Conservation (phyloP, 1,140 invertebrate species). For the Capitella teleta region DNA sequence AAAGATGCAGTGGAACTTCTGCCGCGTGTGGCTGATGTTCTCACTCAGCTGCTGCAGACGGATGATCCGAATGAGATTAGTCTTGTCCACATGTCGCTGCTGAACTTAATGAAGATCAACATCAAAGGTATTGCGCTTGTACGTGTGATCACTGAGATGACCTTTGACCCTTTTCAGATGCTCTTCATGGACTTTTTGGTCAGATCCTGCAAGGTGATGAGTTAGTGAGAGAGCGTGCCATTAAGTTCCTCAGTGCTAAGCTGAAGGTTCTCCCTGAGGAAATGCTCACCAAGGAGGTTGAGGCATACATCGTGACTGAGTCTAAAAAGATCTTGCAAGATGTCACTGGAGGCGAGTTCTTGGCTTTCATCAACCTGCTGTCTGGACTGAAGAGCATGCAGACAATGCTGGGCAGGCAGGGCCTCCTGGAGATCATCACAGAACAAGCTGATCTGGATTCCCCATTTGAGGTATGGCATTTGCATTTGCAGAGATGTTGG, state of each 20-base stretch:
- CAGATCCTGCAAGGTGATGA: slow-evolving; percentile 66
- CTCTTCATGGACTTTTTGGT: slow-evolving; percentile 71
- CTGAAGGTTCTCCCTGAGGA: slow-evolving; percentile 66
- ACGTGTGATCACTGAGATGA: neutral
- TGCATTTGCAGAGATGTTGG: neutral
- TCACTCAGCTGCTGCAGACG: slow-evolving; percentile 77
- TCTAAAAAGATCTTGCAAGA: slow-evolving; percentile 67
- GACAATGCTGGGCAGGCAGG: slow-evolving; percentile 69
- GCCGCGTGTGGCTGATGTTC: slow-evolving; percentile 77
- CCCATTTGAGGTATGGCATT: slow-evolving; percentile 52
- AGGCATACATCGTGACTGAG: slow-evolving; percentile 49
- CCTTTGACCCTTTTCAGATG: slow-evolving; percentile 24
- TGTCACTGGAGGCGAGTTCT: slow-evolving; percentile 83
- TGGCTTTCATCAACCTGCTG: slow-evolving; percentile 74
- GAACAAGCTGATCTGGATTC: slow-evolving; percentile 69
- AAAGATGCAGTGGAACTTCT: slow-evolving; percentile 69
- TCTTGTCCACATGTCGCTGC: slow-evolving; percentile 30
- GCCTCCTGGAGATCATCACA: slow-evolving; percentile 70
- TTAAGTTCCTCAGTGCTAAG: slow-evolving; percentile 77
- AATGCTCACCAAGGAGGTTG: slow-evolving; percentile 70
- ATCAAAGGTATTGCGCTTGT: slow-evolving; percentile 25
- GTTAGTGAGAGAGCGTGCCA: slow-evolving; percentile 65
- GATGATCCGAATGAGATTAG: slow-evolving; percentile 45
- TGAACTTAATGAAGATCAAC: slow-evolving; percentile 28
- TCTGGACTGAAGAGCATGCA: slow-evolving; percentile 66